Evolutionary conservation across 2,797 vertebrate genomes (phyloP).

Genomic region (Kryptolebias ocellatus): DNA sequence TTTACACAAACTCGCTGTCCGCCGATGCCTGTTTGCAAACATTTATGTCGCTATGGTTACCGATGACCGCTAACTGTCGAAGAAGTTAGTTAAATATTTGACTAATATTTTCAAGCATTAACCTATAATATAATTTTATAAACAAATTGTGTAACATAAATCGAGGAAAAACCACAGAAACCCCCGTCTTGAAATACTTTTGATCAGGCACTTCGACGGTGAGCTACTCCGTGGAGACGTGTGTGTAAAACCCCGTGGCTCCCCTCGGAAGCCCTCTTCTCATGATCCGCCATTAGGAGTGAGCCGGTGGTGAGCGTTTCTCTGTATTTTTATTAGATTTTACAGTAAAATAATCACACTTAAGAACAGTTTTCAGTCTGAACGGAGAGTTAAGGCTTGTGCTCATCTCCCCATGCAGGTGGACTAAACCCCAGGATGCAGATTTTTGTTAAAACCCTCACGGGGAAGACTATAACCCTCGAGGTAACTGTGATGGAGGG

Average conservation of each 20-base stretch:
- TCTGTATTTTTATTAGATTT: constrained; percentile 6
- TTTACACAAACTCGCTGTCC: not conserved
- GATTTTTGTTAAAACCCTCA: constrained; percentile 98
- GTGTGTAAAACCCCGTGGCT: constrained; percentile 83
- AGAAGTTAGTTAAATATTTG: too few relatives aligned
- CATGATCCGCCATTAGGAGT: constrained; percentile 86
- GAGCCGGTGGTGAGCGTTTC: constrained; percentile 74
- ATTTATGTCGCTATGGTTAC: constrained; percentile 43
- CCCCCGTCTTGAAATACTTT: constrained; percentile 16
- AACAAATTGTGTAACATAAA: not conserved
- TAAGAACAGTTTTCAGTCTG: rapidly evolving
- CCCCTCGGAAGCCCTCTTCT: constrained; percentile 75
- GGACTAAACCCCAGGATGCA: constrained; percentile 85
- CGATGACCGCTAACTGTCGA: not conserved
- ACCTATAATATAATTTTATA: too few relatives aligned
- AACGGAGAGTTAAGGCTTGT: not conserved
- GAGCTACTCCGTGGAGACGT: constrained; percentile 59
- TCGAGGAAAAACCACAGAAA: not conserved
- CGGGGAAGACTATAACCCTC: constrained; percentile 97
- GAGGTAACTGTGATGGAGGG: constrained; percentile 72
- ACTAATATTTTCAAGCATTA: too few relatives aligned
- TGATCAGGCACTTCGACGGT: constrained; percentile 54
- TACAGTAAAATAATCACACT: not conserved
- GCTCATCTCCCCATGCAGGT: constrained; percentile 57
- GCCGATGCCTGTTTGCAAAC: not conserved